A percentile compares a stretch with the other conserved stretches of the same genome.
Conservation (phyloP, 2,113 vertebrate species). For the Trochalopteron elliotii region DNA sequence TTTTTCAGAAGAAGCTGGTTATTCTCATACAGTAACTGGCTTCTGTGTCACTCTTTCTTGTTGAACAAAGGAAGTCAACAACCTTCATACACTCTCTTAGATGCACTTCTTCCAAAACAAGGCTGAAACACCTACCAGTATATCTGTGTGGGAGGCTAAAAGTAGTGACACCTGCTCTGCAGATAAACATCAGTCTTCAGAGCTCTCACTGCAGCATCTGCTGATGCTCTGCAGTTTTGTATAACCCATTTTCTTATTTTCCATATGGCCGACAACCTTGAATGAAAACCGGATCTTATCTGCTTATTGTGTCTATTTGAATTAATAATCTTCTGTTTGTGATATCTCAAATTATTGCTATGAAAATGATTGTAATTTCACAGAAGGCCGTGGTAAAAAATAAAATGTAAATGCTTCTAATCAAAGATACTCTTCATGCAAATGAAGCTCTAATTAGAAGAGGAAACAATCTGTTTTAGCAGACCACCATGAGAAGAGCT, state of each 20-base stretch:
- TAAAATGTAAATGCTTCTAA: conserved; percentile 5
- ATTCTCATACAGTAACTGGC: background rate
- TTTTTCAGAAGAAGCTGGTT: background rate
- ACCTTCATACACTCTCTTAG: background rate
- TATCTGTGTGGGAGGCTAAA: background rate
- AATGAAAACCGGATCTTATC: background rate
- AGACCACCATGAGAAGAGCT: background rate
- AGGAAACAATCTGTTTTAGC: conserved; percentile 27
- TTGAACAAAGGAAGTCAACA: background rate
- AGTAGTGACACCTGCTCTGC: background rate
- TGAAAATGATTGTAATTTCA: background rate
- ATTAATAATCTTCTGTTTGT: conserved; percentile 26
- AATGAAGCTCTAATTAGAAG: conserved; percentile 37
- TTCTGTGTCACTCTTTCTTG: background rate
- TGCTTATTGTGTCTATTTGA: background rate
- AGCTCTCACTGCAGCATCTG: background rate
- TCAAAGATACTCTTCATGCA: conserved; percentile 22
- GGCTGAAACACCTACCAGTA: background rate
- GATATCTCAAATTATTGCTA: background rate
- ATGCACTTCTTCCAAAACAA: background rate
- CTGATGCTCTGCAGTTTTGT: background rate
- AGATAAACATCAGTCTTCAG: background rate
- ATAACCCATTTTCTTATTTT: background rate
- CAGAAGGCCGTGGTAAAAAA: background rate
- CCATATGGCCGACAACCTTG: background rate